A percentile compares a stretch with the other conserved stretches of the same genome.
These are phyloP conservation scores for Ashinkailepas kermadecensis DNA, from an alignment of 2,888 invertebrate genomes.

Conservation along the genomic window DNA sequence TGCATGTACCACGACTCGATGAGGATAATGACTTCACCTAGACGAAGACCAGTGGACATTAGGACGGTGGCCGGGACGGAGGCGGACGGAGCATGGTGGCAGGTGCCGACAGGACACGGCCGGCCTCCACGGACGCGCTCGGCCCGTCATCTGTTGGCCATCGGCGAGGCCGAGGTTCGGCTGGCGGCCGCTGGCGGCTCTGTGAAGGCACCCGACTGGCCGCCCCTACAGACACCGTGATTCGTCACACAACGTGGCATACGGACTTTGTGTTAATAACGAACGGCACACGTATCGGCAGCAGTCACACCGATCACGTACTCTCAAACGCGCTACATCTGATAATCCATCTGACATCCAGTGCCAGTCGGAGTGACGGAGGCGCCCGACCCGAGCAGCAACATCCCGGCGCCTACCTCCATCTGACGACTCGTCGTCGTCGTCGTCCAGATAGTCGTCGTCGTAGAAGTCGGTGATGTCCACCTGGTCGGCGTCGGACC, in stretches of 20 bases:
- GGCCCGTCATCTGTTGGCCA: background rate
- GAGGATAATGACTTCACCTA: too few species aligned
- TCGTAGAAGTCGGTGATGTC: constrained; percentile 96
- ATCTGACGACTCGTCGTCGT: constrained; percentile 32
- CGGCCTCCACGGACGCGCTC: background rate
- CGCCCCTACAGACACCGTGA: background rate
- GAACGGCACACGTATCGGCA: too few species aligned
- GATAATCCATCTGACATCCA: too few species aligned
- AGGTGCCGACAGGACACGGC: background rate
- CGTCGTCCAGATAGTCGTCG: constrained; percentile 67
- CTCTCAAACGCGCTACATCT: too few species aligned
- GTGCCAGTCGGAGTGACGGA: too few species aligned
- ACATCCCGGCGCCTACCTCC: background rate
- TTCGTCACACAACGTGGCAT: too few species aligned
- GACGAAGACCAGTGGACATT: background rate
- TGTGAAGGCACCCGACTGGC: background rate
- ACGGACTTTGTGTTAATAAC: too few species aligned
- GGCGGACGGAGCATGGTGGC: background rate
- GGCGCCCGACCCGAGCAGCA: too few species aligned
- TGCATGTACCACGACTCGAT: too few species aligned
- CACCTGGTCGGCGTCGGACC: constrained; percentile 69
- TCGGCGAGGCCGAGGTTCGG: background rate
- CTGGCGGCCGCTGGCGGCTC: background rate
- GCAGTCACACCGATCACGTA: too few species aligned
- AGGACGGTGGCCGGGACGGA: background rate